These are phyloP conservation scores for Diarsia dahlii DNA, from an alignment of 2,888 invertebrate genomes.

Conservation along the genomic window DNA sequence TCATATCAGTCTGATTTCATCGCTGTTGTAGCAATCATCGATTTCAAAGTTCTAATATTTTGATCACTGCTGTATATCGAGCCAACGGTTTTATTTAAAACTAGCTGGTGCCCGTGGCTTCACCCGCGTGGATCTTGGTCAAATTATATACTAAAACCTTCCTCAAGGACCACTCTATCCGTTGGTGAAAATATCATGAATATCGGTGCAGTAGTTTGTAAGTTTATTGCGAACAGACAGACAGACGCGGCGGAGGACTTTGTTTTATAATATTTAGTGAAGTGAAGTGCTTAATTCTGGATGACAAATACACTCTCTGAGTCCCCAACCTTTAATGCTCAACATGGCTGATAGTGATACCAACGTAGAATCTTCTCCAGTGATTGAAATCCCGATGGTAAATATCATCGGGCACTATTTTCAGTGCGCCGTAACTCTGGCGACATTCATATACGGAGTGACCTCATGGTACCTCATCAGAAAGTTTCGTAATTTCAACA, in stretches of 20 bases:
- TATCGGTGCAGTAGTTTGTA: too few species aligned
- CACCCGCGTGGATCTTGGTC: too few species aligned
- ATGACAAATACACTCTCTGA: not conserved
- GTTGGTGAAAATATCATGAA: too few species aligned
- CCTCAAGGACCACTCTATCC: too few species aligned
- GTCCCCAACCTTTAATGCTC: not conserved
- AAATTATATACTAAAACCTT: too few species aligned
- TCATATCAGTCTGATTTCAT: constrained; percentile 14
- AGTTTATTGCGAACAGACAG: too few species aligned
- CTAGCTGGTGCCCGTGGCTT: too few species aligned
- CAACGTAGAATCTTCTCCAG: not conserved
- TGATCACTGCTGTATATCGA: not conserved
- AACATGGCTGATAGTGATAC: not conserved
- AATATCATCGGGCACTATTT: constrained; percentile 15
- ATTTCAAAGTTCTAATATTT: not conserved
- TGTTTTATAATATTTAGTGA: not conserved
- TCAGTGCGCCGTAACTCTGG: constrained; percentile 2
- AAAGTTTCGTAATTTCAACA: constrained; percentile 37
- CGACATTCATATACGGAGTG: constrained; percentile 25
- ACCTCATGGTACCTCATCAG: constrained; percentile 30
- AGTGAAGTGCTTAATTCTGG: not conserved
- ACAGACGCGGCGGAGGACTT: too few species aligned
- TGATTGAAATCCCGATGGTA: not conserved
- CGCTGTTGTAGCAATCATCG: not conserved
- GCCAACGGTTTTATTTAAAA: not conserved